phyloP scores from a whole-genome alignment of 2,113 vertebrate species.

The Semnornis frantzii region DNA sequence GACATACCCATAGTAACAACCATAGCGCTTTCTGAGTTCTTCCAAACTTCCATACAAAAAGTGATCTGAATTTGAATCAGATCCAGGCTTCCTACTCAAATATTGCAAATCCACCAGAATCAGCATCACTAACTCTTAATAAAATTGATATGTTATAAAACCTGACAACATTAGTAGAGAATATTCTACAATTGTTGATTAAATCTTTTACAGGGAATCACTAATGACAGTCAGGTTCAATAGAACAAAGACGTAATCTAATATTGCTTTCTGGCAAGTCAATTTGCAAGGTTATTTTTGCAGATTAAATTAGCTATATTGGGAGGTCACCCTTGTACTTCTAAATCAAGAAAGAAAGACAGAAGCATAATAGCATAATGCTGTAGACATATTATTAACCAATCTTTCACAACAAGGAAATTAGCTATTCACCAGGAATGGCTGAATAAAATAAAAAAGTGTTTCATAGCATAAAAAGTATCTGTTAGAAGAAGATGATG shows the following conservation, averaged over 20 bases:
- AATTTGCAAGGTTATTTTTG: slow-evolving; percentile 71
- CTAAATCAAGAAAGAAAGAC: slow-evolving; percentile 68
- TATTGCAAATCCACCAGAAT: not conserved
- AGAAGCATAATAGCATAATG: slow-evolving; percentile 41
- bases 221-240: slow-evolving; percentile 70
- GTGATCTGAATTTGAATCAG: slow-evolving; percentile 21
- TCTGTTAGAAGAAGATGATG: not conserved
- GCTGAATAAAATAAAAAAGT: not conserved
- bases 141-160: slow-evolving; percentile 70
- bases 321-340: slow-evolving; percentile 70
- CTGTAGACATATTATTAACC: not conserved
- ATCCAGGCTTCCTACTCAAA: not conserved
- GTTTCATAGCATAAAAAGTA: slow-evolving; percentile 9
- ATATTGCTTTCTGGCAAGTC: slow-evolving; percentile 67
- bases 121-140: slow-evolving; percentile 61
- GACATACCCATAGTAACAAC: not conserved
- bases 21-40: not conserved
- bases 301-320: slow-evolving; percentile 73
- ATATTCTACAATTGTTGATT: slow-evolving; percentile 50
- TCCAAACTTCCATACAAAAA: slow-evolving; percentile 8
- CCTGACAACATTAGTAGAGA: slow-evolving; percentile 59
- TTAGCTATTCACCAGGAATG: not conserved
- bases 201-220: slow-evolving; percentile 42
- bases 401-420: slow-evolving; percentile 37
- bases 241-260: slow-evolving; percentile 70